These are phyloP conservation scores for Lacerta agilis DNA, from an alignment of 2,797 vertebrate species.

Conservation along the genomic window DNA sequence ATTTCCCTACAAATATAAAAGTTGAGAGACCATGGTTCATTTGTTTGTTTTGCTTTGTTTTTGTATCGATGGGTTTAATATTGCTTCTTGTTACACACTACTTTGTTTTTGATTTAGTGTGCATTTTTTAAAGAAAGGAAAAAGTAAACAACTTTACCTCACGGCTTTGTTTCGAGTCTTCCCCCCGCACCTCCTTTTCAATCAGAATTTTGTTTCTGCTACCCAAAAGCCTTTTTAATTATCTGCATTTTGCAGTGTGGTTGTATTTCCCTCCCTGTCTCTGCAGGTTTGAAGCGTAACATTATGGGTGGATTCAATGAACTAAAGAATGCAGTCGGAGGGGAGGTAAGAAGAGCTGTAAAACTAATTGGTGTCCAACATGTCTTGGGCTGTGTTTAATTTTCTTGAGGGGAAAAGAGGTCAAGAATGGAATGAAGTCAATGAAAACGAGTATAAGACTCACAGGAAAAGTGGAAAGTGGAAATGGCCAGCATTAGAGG, in stretches of 20 bases:
- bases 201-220: conserved; percentile 38
- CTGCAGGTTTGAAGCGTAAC: conserved; percentile 48
- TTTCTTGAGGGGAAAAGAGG: conserved; percentile 82
- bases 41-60: neutral
- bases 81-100: conserved; percentile 24
- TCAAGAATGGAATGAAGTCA: conserved; percentile 85
- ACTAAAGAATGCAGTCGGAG: conserved; percentile 72
- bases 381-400: conserved; percentile 81
- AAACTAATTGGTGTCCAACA: conserved; percentile 80
- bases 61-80: neutral
- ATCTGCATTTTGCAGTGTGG: conserved; percentile 55
- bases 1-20: neutral
- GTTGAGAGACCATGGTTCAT: conserved; percentile 1
- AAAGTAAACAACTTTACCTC: neutral
- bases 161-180: neutral
- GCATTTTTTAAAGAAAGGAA: conserved; percentile 5
- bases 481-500: conserved; percentile 76
- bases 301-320: conserved; percentile 61
- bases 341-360: conserved; percentile 72
- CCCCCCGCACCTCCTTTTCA: neutral
- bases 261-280: conserved; percentile 34
- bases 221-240: conserved; percentile 53
- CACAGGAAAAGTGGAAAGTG: conserved; percentile 71
- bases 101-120: conserved; percentile 9
- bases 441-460: conserved; percentile 79